Percentiles rank a stretch among this genome's conserved stretches.
Conservation (phyloP, 2,797 vertebrate genomes). For the Hippoglossus hippoglossus region DNA sequence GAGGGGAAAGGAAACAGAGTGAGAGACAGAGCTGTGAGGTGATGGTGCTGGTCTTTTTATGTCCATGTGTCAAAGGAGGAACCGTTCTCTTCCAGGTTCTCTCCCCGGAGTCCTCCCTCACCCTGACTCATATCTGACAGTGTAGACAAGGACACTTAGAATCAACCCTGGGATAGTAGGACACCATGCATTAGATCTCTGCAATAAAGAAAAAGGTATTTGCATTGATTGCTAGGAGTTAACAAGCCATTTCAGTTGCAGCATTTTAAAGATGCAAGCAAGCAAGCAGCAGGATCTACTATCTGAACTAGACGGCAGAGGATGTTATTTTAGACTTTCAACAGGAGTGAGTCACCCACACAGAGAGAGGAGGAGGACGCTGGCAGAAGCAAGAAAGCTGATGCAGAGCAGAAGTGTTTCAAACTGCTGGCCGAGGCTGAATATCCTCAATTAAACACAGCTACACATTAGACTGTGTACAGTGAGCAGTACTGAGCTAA, state of each 20-base stretch:
- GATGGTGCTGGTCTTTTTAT: slow-evolving; percentile 74
- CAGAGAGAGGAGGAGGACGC: slow-evolving; percentile 33
- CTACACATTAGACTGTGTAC: no score
- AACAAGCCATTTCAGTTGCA: slow-evolving; percentile 43
- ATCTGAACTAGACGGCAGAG: slow-evolving; percentile 17
- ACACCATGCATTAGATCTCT: slow-evolving; percentile 36
- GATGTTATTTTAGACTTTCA: slow-evolving; percentile 33
- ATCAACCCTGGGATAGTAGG: slow-evolving; percentile 1
- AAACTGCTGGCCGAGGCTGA: slow-evolving; percentile 8
- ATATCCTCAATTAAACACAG: not conserved
- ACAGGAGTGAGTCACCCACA: slow-evolving; percentile 26
- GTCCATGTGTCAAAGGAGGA: slow-evolving; percentile 27
- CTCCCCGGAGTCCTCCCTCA: slow-evolving; percentile 6
- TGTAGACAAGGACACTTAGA: not conserved
- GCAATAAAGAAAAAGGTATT: not conserved
- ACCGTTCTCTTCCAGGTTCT: slow-evolving; percentile 5
- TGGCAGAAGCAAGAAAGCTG: slow-evolving; percentile 53
- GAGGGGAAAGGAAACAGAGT: slow-evolving; percentile 7
- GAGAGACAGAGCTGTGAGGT: slow-evolving; percentile 46
- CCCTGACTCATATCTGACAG: slow-evolving; percentile 11
- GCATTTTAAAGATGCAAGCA: slow-evolving; percentile 46
- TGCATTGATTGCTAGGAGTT: slow-evolving; percentile 30
- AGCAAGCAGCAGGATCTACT: slow-evolving; percentile 39
- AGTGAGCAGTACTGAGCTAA: not conserved
- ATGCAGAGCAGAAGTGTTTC: slow-evolving; percentile 13